These are phyloP conservation scores for Sebastes fasciatus DNA, from an alignment of 2,113 vertebrate genomes.

Conservation along the genomic window DNA sequence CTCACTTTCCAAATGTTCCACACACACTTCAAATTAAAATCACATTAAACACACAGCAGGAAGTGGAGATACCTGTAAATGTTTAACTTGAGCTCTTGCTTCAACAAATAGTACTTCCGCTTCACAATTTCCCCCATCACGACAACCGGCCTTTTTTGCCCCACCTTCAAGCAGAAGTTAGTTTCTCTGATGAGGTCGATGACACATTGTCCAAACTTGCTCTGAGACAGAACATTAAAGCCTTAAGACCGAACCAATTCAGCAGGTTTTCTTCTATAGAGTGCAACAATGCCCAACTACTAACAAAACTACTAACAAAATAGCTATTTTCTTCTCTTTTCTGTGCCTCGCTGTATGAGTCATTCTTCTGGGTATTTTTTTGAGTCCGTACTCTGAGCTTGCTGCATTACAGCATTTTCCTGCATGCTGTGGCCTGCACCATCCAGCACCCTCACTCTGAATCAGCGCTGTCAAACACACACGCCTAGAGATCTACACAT, in stretches of 20 bases:
- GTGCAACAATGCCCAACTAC: fast-evolving
- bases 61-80: slow-evolving; percentile 20
- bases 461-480: slow-evolving; percentile 55
- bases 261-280: not conserved
- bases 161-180: not conserved
- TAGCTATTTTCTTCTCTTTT: no score
- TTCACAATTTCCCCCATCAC: slow-evolving; percentile 5
- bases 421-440: slow-evolving; percentile 64
- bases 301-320: not conserved
- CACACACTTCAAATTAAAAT: slow-evolving; percentile 5
- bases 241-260: not conserved
- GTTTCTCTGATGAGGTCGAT: not conserved
- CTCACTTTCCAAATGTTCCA: not conserved
- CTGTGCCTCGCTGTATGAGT: not conserved
- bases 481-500: slow-evolving; percentile 12
- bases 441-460: slow-evolving; percentile 25
- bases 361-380: not conserved
- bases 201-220: not conserved
- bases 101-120: slow-evolving; percentile 14
- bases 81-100: not conserved
- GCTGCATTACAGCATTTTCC: slow-evolving; percentile 39
- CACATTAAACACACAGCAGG: slow-evolving; percentile 7
- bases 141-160: not conserved
- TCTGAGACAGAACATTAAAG: not conserved
- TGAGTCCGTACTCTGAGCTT: not conserved